Evolutionary conservation across 1,140 invertebrate genomes (phyloP), one percentile per base, ranked within the genome.

Genomic region (Zaprionus ornatus): DNA sequence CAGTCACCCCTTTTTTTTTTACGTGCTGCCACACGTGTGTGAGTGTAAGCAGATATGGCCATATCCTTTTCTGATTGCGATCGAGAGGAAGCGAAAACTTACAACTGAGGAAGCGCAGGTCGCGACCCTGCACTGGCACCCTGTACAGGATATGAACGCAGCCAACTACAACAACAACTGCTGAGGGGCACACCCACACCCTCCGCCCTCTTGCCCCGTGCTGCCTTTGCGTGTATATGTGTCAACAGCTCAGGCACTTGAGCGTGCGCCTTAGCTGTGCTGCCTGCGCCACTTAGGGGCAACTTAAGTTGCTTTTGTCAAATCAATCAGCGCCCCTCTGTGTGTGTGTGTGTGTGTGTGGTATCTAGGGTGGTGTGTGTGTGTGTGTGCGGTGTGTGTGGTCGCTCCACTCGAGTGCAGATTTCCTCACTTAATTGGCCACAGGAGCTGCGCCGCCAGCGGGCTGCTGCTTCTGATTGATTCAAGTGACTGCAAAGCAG

Each of bases 61-160:
- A 90, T 90, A 90, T 90, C 86, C 86, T 90, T 88, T 87, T 52
- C 70, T 69, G 85, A 88, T 88, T 88, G 74, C 55, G 64, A 88
- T 88, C 85, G 82, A 48, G 54, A 86, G 86, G 87, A 90, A 90
- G 86, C 86, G 86, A 90, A 90, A 90, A 90, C 86, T 82, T 90
- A 90, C 86, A 90, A 90, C 77, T 90, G 87, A 88, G 84, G 84
- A 88, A 88, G 81, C 84, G 72, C 72, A 52, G 63, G 50, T 45
- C 40, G 40, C 40, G 40, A 45, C 40, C 40, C 40, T 45, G 63
- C 56, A 67, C 29, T n/a, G 13, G 27, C 55, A 56, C 65, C 55
- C 42, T 15, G 17, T 57, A 88, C 82, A 90, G 85, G 82, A 90
- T 90, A 90, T 90, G 77, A 62, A 3, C 9, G 72, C 27, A 60